Percentiles rank a stretch among this genome's conserved stretches.
Evolutionary conservation across 2,797 vertebrate genomes (phyloP).

Genomic region (Paramormyrops hopkinsi): DNA sequence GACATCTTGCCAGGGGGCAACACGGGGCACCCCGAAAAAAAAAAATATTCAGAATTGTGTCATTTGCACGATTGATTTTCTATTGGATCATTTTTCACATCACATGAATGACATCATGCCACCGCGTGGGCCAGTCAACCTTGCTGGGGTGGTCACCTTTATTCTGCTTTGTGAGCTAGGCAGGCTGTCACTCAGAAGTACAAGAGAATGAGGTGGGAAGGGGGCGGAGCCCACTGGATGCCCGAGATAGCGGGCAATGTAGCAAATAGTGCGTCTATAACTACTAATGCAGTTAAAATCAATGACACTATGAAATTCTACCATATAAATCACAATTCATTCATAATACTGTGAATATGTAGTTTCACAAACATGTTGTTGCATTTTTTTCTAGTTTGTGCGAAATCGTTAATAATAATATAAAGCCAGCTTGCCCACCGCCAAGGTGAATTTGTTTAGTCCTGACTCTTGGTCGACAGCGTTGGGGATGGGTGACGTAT

Average conservation of each 20-base stretch:
- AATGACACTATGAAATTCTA: background rate
- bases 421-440: background rate
- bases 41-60: background rate
- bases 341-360: background rate
- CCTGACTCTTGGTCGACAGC: background rate
- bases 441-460: background rate
- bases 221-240: background rate
- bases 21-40: too few relatives aligned
- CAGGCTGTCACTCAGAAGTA: background rate
- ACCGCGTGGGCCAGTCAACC: background rate
- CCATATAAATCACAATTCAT: background rate
- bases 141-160: background rate
- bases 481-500: background rate
- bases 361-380: background rate
- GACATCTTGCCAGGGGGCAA: too few relatives aligned
- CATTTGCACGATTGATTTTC: background rate
- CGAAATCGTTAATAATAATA: background rate
- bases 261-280: background rate
- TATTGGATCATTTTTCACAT: background rate
- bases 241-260: background rate
- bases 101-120: background rate
- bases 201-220: background rate
- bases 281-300: background rate
- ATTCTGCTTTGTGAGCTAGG: background rate
- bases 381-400: background rate